phyloP scores from a whole-genome alignment of 2,113 vertebrate species.

The Ia io region DNA sequence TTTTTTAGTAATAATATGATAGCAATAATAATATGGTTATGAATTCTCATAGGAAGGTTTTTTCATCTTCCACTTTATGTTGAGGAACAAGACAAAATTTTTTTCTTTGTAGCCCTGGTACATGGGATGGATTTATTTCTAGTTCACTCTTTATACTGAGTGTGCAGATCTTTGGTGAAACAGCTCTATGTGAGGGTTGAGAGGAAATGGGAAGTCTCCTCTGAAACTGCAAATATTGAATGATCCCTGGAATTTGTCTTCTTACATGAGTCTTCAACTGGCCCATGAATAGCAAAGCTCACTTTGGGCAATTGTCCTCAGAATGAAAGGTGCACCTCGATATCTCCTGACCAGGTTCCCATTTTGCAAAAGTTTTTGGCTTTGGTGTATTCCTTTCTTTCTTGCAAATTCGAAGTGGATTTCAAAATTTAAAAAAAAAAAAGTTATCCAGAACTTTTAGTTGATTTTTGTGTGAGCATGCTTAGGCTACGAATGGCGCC shows the following conservation, averaged over 20 bases:
- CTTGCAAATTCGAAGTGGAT: slow-evolving; percentile 19
- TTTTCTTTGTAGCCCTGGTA: neutral
- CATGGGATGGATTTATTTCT: neutral
- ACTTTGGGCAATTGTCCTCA: neutral
- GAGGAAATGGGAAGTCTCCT: neutral
- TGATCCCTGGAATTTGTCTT: slow-evolving; percentile 5
- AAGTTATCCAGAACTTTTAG: neutral
- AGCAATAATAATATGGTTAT: neutral
- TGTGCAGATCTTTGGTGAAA: neutral
- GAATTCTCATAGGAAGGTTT: neutral
- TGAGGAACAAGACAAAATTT: neutral
- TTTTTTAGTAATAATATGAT: neutral
- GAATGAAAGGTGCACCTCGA: neutral
- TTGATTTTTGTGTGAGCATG: neutral
- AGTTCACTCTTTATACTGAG: neutral
- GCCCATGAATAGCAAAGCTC: neutral
- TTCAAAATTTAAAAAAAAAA: neutral
- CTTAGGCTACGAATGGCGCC: neutral
- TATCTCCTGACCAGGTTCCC: neutral
- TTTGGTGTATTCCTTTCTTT: neutral
- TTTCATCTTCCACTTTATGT: neutral
- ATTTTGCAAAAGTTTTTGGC: neutral
- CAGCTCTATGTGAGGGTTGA: neutral
- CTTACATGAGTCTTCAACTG: neutral
- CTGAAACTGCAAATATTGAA: neutral